Percentiles rank a stretch among this genome's conserved stretches.
Evolutionary conservation across 2,113 vertebrate species (phyloP).

Genomic region (Brienomyrus longianalis): DNA sequence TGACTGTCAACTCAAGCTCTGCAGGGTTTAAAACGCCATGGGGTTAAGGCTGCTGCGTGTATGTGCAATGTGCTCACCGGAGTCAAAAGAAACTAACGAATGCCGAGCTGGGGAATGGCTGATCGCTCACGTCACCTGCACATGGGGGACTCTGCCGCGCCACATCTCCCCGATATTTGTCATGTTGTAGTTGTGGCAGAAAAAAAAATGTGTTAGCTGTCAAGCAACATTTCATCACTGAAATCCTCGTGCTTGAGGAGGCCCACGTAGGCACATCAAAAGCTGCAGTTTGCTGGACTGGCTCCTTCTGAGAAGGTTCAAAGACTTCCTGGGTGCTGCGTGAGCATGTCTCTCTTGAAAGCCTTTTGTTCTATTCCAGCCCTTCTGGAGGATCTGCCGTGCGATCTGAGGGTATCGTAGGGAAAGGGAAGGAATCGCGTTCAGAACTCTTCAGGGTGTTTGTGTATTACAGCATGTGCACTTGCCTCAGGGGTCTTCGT

Average conservation of each 20-base stretch:
- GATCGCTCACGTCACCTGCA: background rate
- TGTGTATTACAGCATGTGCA: background rate
- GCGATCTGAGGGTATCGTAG: background rate
- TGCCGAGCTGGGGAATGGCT: background rate
- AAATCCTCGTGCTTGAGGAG: background rate
- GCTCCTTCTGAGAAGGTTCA: background rate
- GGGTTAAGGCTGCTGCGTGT: background rate
- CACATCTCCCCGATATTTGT: background rate
- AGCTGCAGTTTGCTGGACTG: background rate
- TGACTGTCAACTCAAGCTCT: background rate
- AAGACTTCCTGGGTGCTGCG: background rate
- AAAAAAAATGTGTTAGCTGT: background rate
- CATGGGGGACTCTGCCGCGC: background rate
- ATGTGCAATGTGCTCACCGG: background rate
- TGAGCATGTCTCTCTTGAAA: background rate
- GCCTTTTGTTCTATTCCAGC: background rate
- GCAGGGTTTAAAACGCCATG: background rate
- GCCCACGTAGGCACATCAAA: background rate
- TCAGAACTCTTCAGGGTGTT: background rate
- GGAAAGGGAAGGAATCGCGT: background rate
- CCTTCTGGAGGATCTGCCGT: background rate
- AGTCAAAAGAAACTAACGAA: background rate
- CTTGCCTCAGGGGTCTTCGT: background rate
- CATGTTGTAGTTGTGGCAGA: background rate
- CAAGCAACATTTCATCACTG: constrained; percentile 3